Base-by-base conservation (phyloP, 1,140 invertebrate species). In the Drosophila funebris region DNA sequence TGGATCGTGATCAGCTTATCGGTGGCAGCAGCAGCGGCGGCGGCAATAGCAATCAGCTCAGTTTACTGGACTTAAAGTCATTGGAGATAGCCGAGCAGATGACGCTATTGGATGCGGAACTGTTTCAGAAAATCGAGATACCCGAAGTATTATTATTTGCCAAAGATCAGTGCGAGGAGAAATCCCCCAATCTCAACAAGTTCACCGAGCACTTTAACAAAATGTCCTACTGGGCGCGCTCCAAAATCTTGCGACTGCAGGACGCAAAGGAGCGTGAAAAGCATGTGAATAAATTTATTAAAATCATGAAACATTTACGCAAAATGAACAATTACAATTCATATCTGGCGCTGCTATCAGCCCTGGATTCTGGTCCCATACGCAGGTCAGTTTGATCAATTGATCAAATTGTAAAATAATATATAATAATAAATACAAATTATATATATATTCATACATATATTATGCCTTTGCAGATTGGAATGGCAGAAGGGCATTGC, bases 201-300 rank as follows among this genome's bases (percentile, higher is more conserved):
- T 99, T 99, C 91, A 99, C 99, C 0, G 98, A 99, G 92, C 98
- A 99, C 93, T 99, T 99, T 91, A 99, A 99, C 92, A 99, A 99
- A 93, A 99, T 99, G 96, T 99, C 98, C 20, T 99, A 98, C 84
- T 99, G 98, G 99, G 96, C 96, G 14, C 93, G 97, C 48, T 96
- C 96, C 14, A 93, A 94, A 77, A 96, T 97, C 61, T 91, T 98
- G 37, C 94, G 95, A 73, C 95, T 96, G 69, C 94, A 96, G 70
- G 97, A 98, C 73, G 96, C 97, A 7, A 97, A 97, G 88, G 97
- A 99, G 74, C 94, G 98, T n/a, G 98, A 99, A 92, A 97, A 96
- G 91, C 98, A 98, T 91, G 96, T 99, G 36, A 95, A 96, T 63
- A 99, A 99, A 91, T 99, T 99, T 90, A 97, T 99, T 33, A 99